Evolutionary conservation across 2,113 vertebrate species (phyloP).

Genomic region (Microcebus lehilahytsara): DNA sequence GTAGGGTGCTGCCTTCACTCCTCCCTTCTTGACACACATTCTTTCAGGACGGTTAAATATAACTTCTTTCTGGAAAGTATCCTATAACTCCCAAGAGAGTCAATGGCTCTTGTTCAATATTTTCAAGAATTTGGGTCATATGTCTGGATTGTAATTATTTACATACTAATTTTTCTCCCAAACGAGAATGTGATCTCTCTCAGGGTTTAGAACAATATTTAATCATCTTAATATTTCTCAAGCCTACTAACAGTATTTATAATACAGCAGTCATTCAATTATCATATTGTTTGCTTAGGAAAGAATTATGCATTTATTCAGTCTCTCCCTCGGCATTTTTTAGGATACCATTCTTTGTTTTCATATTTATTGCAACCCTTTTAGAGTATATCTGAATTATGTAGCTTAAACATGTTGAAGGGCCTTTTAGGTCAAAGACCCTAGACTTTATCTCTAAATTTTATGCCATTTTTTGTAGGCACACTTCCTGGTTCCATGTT

Average conservation of each 20-base stretch:
- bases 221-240: background rate
- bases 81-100: background rate
- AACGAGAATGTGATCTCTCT: background rate
- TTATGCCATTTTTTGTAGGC: background rate
- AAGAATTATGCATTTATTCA: background rate
- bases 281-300: background rate
- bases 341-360: background rate
- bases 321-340: background rate
- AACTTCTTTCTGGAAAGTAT: background rate
- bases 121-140: slow-evolving; percentile 24
- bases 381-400: background rate
- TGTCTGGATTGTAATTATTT: background rate
- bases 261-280: background rate
- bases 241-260: background rate
- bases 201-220: background rate
- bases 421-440: background rate
- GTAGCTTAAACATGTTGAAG: background rate
- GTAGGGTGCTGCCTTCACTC: background rate
- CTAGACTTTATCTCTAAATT: background rate
- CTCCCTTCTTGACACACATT: background rate
- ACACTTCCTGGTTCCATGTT: background rate
- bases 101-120: background rate
- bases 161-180: background rate
- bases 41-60: background rate
- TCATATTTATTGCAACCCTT: background rate